These are phyloP conservation scores for Coecobrya sp. DNA, from an alignment of 2,888 invertebrate genomes.

Conservation along the genomic window DNA sequence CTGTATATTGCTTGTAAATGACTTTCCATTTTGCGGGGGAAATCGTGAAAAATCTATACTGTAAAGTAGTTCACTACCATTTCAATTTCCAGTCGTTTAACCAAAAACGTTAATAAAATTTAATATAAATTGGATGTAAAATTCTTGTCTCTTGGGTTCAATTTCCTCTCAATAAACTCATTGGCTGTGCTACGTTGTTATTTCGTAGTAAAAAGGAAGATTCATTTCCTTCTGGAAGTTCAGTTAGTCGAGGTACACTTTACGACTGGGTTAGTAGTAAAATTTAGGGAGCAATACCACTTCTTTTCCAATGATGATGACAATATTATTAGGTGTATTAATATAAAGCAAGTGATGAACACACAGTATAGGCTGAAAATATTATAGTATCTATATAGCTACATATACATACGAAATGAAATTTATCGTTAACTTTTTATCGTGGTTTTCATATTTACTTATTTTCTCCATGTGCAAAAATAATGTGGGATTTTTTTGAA, in stretches of 20 bases:
- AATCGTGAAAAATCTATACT: neutral
- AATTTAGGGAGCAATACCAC: neutral
- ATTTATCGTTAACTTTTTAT: too few species aligned
- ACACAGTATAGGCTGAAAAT: neutral
- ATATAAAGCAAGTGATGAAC: neutral
- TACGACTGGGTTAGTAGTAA: neutral
- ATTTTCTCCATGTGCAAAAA: too few species aligned
- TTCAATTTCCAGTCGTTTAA: conserved; percentile 4
- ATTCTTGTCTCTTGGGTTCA: neutral
- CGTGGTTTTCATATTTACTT: too few species aligned
- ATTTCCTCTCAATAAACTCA: neutral
- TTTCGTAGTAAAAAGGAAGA: neutral
- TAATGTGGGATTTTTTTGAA: too few species aligned
- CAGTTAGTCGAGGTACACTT: neutral
- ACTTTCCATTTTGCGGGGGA: neutral
- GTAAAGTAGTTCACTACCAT: neutral
- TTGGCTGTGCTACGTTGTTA: neutral
- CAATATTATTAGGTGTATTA: too few species aligned
- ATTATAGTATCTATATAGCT: too few species aligned
- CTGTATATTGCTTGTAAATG: neutral
- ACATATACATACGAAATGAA: too few species aligned
- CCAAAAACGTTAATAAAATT: neutral
- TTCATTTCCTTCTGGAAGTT: conserved; percentile 6
- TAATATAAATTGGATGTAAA: conserved; percentile 3
- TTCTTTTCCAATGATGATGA: neutral